Base-by-base conservation (phyloP, 2,113 vertebrate species). In the Halcyon malimbica region DNA sequence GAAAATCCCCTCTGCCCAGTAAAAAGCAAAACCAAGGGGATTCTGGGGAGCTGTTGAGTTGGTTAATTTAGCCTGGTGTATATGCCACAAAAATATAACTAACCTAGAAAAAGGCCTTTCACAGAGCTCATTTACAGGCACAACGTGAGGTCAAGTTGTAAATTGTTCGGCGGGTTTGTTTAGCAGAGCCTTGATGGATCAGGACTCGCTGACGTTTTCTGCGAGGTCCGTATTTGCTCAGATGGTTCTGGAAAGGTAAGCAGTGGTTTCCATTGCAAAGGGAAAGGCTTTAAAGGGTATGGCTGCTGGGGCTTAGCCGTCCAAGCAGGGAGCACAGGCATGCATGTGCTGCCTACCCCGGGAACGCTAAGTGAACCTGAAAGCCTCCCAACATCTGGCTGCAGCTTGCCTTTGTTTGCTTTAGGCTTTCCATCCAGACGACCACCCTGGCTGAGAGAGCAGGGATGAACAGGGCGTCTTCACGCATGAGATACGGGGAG, bases 361-460 rank as follows among this genome's bases (percentile, higher is more conserved):
- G 96, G 95, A 96, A 59, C 54, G 8, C 56, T 54, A 97, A 93
- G 93, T 98, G 98, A 98, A 97, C 98, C 98, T 39, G 96, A 97
- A 97, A 97, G 95, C 83, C 97, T 96, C 96, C 89, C 96, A 83
- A 98, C 98, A 98, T 98, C 98, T 98, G 98, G 97, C 97, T 62
- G 48, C 68, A 95, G 96, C 97, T 98, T 54, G 96, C 26, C 91
- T 87, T 90, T 98, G 98, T 98, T 98, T 98, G 97, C 97, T 97
- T 97, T 98, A 21, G 93, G 90, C 88, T 97, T 88, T 80, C 91
- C 92, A 87, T 53, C 63, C 93, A 96, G 96, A 96, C 91, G 98
- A 98, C 98, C 98, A 98, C 98, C 98, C 98, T 90, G 93, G 94
- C 82, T 97, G 98, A 63, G 88, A 83, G 84, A 39, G 37, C 56